Conservation (phyloP, 2,888 invertebrate genomes). For the Agrotis exclamationis region DNA sequence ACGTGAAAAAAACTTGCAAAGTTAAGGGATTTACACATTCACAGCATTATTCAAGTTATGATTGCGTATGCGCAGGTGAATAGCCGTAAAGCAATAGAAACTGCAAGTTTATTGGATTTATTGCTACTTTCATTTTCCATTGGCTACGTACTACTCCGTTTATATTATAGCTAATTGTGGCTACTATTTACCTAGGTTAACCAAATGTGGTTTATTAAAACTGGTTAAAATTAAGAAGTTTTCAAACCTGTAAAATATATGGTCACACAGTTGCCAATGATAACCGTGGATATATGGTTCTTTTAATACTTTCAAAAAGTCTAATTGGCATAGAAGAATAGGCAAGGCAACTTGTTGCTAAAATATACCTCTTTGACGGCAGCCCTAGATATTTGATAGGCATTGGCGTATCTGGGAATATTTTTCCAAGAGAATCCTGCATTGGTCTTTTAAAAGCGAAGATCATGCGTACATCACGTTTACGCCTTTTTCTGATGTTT, state of each 20-base stretch:
- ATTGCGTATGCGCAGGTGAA: constrained; percentile 17
- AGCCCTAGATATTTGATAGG: no score
- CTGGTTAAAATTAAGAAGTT: neutral
- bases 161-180: constrained; percentile 24
- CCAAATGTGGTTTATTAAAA: neutral
- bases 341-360: no score
- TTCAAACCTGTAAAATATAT: no score
- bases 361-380: no score
- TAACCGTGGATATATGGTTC: no score
- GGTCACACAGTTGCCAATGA: neutral
- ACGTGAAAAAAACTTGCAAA: constrained; percentile 45
- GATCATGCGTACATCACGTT: no score
- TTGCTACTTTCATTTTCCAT: constrained; percentile 50
- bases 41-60: constrained; percentile 22
- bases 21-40: constrained; percentile 26
- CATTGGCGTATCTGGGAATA: no score
- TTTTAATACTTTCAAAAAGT: no score
- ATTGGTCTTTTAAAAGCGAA: no score
- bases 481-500: no score
- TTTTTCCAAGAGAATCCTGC: no score
- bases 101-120: constrained; percentile 56
- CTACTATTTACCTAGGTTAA: neutral
- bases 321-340: no score
- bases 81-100: constrained; percentile 44
- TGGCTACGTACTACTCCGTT: constrained; percentile 21